Percentiles rank a stretch among this genome's conserved stretches.
These are phyloP conservation scores for Nymphicus hollandicus DNA, from an alignment of 2,113 vertebrate genomes.

Conservation along the genomic window DNA sequence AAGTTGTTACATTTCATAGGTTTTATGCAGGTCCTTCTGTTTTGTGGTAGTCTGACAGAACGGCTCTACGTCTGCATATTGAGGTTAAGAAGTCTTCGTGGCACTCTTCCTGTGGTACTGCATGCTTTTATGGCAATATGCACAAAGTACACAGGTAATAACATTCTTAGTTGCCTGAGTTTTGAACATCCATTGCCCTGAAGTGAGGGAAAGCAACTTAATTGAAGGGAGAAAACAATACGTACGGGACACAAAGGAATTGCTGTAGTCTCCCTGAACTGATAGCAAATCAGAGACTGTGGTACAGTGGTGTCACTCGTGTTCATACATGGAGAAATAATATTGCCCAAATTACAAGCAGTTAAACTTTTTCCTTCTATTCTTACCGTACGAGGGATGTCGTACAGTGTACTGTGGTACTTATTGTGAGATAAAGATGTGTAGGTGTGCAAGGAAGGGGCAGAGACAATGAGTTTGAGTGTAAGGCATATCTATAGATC, in stretches of 20 bases:
- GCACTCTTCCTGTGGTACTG: neutral
- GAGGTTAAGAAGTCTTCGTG: neutral
- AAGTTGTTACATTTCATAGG: neutral
- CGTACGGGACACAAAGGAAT: accelerated
- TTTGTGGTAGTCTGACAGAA: neutral
- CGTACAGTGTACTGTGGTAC: neutral
- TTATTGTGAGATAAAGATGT: neutral
- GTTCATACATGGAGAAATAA: neutral
- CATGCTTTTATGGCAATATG: neutral
- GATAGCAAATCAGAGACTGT: neutral
- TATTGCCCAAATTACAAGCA: neutral
- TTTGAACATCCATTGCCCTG: neutral
- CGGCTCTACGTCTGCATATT: neutral
- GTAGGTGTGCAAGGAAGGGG: neutral
- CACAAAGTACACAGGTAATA: neutral
- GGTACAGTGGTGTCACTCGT: neutral
- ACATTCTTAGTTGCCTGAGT: neutral
- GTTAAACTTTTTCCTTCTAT: neutral
- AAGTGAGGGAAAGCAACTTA: neutral
- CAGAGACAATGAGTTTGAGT: neutral
- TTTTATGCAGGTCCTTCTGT: neutral
- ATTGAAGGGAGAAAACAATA: neutral
- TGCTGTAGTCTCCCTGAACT: neutral
- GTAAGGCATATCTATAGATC: neutral
- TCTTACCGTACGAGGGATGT: neutral